Evolutionary conservation across 1,140 invertebrate species (phyloP).

Genomic region (Drosophila sechellia): DNA sequence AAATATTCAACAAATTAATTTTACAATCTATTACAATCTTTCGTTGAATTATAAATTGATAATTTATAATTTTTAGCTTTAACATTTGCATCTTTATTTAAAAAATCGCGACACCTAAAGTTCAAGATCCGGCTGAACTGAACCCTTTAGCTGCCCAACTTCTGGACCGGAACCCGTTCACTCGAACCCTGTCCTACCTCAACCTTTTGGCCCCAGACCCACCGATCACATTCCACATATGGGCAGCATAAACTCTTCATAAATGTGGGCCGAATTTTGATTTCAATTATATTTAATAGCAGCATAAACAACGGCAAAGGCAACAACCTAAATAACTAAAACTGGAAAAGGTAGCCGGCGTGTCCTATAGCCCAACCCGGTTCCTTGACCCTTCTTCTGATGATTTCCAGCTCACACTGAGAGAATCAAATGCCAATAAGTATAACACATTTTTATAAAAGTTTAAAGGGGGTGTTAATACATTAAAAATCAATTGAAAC

Average conservation of each 20-base stretch:
- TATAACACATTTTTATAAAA: neutral
- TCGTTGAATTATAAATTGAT: too few relatives aligned
- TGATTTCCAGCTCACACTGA: constrained; percentile 1
- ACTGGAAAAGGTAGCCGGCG: constrained; percentile 36
- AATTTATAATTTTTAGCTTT: too few relatives aligned
- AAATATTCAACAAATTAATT: neutral
- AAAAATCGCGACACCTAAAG: neutral
- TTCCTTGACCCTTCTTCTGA: constrained; percentile 68
- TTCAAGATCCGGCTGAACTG: constrained; percentile 6
- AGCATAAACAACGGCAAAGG: constrained; percentile 61
- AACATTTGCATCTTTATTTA: neutral
- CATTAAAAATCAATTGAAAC: neutral
- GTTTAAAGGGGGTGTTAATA: too few relatives aligned
- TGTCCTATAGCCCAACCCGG: constrained; percentile 36
- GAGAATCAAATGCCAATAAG: neutral
- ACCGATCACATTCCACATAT: constrained; percentile 18
- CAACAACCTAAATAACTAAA: constrained; percentile 35
- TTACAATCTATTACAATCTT: too few relatives aligned
- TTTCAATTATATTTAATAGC: constrained; percentile 83
- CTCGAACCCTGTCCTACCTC: constrained; percentile 27
- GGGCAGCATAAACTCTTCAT: constrained; percentile 45
- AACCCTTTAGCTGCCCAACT: neutral
- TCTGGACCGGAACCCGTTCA: neutral
- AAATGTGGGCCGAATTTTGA: constrained; percentile 64
- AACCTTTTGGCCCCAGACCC: constrained; percentile 39